A percentile compares a stretch with the other conserved stretches of the same genome.
phyloP scores from a whole-genome alignment of 2,113 vertebrate genomes.

The Dipodomys spectabilis region DNA sequence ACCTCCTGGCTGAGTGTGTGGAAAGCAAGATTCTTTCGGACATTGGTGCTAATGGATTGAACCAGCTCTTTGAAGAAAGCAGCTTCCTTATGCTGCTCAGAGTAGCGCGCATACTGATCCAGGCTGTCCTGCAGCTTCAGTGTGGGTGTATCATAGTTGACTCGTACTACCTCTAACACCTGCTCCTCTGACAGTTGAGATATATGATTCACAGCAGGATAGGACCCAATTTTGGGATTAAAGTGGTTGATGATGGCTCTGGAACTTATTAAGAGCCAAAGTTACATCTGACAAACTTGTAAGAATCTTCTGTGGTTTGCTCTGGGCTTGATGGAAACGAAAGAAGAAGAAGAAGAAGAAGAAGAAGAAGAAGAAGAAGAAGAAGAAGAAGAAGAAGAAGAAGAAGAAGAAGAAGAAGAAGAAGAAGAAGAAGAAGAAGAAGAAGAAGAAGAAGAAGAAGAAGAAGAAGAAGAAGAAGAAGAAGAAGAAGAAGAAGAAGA shows the following conservation, averaged over 20 bases:
- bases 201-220: constrained; percentile 98
- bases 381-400: no score
- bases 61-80: constrained; percentile 99
- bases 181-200: constrained; percentile 97
- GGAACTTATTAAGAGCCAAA: constrained; percentile 71
- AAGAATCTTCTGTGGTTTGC: no score
- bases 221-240: constrained; percentile 99
- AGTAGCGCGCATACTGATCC: constrained; percentile 98
- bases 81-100: constrained; percentile 97
- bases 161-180: constrained; percentile 97
- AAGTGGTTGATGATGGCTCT: constrained; percentile 99
- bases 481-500: no score
- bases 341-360: no score
- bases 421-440: no score
- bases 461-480: no score
- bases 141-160: constrained; percentile 98
- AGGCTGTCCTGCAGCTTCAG: constrained; percentile 98
- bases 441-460: no score
- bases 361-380: no score
- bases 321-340: no score
- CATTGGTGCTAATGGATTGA: constrained; percentile 98
- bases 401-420: no score
- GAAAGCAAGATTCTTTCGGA: constrained; percentile 96
- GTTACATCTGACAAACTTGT: no score
- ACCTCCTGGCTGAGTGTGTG: constrained; percentile 98